A percentile compares a stretch with the other conserved stretches of the same genome.
phyloP scores from a whole-genome alignment of 2,797 vertebrate genomes.

The Nannoperca obscura region DNA sequence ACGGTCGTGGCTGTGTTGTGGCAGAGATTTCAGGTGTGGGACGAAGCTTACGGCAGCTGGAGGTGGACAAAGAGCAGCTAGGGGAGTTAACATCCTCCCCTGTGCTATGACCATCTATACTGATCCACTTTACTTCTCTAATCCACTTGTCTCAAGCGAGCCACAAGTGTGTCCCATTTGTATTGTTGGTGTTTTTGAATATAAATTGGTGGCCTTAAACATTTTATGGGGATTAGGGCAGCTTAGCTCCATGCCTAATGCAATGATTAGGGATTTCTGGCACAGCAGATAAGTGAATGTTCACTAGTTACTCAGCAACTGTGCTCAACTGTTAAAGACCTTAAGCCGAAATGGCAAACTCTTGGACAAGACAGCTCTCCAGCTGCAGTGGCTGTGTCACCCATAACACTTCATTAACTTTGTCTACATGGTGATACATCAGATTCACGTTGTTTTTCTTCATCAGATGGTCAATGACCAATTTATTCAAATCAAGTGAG shows the following conservation, averaged over 20 bases:
- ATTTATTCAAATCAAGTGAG: not conserved
- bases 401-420: conserved; percentile 26
- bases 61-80: conserved; percentile 62
- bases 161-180: conserved; percentile 80
- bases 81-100: conserved; percentile 54
- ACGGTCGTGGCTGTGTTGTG: conserved; percentile 21
- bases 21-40: conserved; percentile 68
- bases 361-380: conserved; percentile 46
- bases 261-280: conserved; percentile 87
- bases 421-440: not conserved
- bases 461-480: conserved; percentile 2
- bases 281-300: conserved; percentile 84
- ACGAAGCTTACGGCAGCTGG: conserved; percentile 55
- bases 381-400: conserved; percentile 7
- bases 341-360: conserved; percentile 68
- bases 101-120: conserved; percentile 58
- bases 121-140: conserved; percentile 73
- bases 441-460: conserved; percentile 2
- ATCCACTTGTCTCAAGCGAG: conserved; percentile 77
- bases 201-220: conserved; percentile 82
- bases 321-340: conserved; percentile 68
- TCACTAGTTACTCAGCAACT: conserved; percentile 77
- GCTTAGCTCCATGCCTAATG: conserved; percentile 84
- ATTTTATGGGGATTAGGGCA: conserved; percentile 85
- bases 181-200: conserved; percentile 81